Evolutionary conservation across 2,888 invertebrate species (phyloP).

Genomic region (Dasysyrphus tricinctus): DNA sequence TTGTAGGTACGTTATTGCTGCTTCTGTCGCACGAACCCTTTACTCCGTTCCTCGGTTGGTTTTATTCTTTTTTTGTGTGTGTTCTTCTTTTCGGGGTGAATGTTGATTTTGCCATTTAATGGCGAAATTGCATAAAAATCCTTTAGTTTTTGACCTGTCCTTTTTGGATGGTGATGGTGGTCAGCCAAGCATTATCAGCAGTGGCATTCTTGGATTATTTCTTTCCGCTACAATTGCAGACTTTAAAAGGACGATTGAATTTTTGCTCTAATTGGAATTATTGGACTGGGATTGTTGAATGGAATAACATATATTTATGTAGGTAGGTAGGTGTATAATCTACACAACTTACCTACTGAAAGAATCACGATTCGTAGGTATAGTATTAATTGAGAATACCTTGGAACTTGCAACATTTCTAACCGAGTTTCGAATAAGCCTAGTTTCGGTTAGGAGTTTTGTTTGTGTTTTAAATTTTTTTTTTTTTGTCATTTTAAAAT

Average conservation of each 20-base stretch:
- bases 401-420: too few relatives aligned
- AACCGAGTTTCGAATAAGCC: too few relatives aligned
- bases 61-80: slow-evolving; percentile 26
- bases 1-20: slow-evolving; percentile 16
- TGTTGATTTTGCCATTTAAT: slow-evolving; percentile 74
- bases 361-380: too few relatives aligned
- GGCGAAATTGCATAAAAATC: slow-evolving; percentile 65
- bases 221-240: slow-evolving; percentile 53
- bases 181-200: background rate
- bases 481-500: too few relatives aligned
- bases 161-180: slow-evolving; percentile 36
- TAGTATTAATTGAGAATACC: too few relatives aligned
- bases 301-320: background rate
- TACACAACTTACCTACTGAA: too few relatives aligned
- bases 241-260: slow-evolving; percentile 49
- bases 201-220: slow-evolving; percentile 34
- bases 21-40: slow-evolving; percentile 28
- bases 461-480: background rate
- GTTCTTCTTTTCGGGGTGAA: slow-evolving; percentile 1
- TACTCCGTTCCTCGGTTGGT: background rate
- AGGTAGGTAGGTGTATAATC: too few relatives aligned
- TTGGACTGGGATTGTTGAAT: slow-evolving; percentile 1
- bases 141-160: slow-evolving; percentile 67
- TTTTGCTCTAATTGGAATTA: slow-evolving; percentile 54
- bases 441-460: too few relatives aligned